Base-by-base conservation (phyloP, 1,140 invertebrate genomes). In the Trichonephila clavipes region DNA sequence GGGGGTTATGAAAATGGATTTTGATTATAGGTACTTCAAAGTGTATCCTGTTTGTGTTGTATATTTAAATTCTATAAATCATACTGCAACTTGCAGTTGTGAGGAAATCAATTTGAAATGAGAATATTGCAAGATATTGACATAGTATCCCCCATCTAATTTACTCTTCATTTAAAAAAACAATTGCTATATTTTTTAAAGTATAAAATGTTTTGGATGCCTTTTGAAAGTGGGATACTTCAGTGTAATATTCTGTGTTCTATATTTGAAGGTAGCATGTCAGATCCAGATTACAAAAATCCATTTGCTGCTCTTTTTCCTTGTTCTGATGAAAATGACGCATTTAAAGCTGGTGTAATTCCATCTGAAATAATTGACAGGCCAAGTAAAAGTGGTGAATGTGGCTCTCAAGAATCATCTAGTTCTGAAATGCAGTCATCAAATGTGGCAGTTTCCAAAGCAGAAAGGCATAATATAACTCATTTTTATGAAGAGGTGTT, bases 401-500 rank as follows among this genome's bases (percentile, higher is more conserved):
- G 85, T 59, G 66, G 77, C 24, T n/a, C 61, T 40, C 61, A 90
- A 59, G 59, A 90, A 69, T 51, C 19, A 24, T 59, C 58, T 40
- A 69, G 51, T 82, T 44, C 24, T 83, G 88, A 94, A 90, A 90
- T 90, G 88, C 88, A 94, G 66, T 16, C 51, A 19, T 82, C 69
- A 18, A 28, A 90, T 51, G 28, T 83, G 61, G n/a, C 24, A 82
- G 77, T 83, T 59, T 24, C 81, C 6, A 61, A 94, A n/a, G 72
- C 85, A 12, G 88, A 95, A 92, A 94, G 92, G 85, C 88, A 95
- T 40, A 94, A 95, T 94, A 83, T 96, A 18, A 96, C 96, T 94
- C 94, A 95, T 88, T 94, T 97, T 44, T 95, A 97, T 64, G 97
- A 97, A 95, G 96, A 97, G 95, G 96, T 97, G 95, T 97, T 98